Base-by-base conservation (phyloP, 2,113 vertebrate genomes). In the Pagrus major region DNA sequence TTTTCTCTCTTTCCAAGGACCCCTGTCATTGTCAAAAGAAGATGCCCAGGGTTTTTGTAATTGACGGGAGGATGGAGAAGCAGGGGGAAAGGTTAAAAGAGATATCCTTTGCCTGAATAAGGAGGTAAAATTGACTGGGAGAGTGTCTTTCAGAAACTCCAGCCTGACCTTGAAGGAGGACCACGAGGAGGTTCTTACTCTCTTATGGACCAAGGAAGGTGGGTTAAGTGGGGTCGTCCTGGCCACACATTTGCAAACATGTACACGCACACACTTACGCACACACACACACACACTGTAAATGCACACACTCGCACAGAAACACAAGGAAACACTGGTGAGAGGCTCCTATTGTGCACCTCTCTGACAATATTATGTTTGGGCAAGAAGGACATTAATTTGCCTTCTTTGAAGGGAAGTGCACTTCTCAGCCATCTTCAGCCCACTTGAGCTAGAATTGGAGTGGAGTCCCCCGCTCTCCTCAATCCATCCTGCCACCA, bases 341-440 rank as follows among this genome's bases (percentile, higher is more conserved):
- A 91, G 86, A 75, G 88, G 86, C 64, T 89, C 66, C 88, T 68
- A 86, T 95, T 95, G 93, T 93, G 78, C 71, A 55, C 70, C 76
- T 76, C 71, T 88, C 81, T 90, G 89, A 93, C 89, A 94, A 93
- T 92, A 92, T 94, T 94, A 93, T 94, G 90, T 91, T 94, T 92
- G 90, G 88, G 80, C 88, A 88, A 93, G 91, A 94, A 78, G 90
- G 93, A 95, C 94, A 94, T 93, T 92, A 93, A 94, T 95, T 94
- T 93, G 90, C 81, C 85, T 88, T 89, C 88, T 93, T 92, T 89
- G 71, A 85, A 68, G 74, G 56, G 79, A 91, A 93, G 94, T 90
- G 91, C 90, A 88, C 92, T 94, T 89, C 74, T 92, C 80, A 80
- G 85, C 71, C 88, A 93, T 94, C 89, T 90, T 90, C 81, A 92